phyloP scores from a whole-genome alignment of 2,888 invertebrate genomes.

The Tricholauxania praeusta region DNA sequence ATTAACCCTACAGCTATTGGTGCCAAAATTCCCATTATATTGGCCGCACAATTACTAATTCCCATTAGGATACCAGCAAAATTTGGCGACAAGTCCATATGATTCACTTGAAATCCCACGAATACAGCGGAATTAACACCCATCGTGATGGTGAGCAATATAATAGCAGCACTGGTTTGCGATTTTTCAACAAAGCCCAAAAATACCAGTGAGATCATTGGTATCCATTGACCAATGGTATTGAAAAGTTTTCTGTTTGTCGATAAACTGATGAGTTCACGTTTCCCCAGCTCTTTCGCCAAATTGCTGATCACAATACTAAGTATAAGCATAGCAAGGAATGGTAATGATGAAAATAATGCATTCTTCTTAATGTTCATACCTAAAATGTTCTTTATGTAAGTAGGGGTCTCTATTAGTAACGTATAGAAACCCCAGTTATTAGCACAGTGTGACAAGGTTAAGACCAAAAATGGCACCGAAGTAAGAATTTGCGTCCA shows the following conservation, averaged over 20 bases:
- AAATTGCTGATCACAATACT: slow-evolving; percentile 76
- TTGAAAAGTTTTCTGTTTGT: slow-evolving; percentile 68
- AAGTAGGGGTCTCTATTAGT: slow-evolving; percentile 81
- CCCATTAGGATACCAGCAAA: slow-evolving; percentile 86
- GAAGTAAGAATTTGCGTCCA: slow-evolving; percentile 80
- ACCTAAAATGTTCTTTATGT: slow-evolving; percentile 76
- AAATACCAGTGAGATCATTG: slow-evolving; percentile 74
- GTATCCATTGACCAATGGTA: slow-evolving; percentile 73
- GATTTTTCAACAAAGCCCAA: slow-evolving; percentile 69
- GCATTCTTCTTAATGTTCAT: slow-evolving; percentile 78
- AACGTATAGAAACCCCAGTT: slow-evolving; percentile 83
- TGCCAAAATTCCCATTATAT: slow-evolving; percentile 72
- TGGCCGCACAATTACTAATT: slow-evolving; percentile 78
- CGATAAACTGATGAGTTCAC: slow-evolving; percentile 48
- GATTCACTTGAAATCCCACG: slow-evolving; percentile 82
- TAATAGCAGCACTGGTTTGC: slow-evolving; percentile 69
- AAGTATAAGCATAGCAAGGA: slow-evolving; percentile 76
- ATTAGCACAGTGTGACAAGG: slow-evolving; percentile 78
- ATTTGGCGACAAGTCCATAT: slow-evolving; percentile 84
- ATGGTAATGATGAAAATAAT: slow-evolving; percentile 75
- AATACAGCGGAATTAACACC: slow-evolving; percentile 79
- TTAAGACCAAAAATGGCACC: slow-evolving; percentile 78
- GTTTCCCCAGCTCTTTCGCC: slow-evolving; percentile 69
- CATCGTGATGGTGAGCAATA: slow-evolving; percentile 76
- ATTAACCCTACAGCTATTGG: slow-evolving; percentile 72